A percentile compares a stretch with the other conserved stretches of the same genome.
phyloP scores from a whole-genome alignment of 2,113 vertebrate species.

The Antechinus stuartii region DNA sequence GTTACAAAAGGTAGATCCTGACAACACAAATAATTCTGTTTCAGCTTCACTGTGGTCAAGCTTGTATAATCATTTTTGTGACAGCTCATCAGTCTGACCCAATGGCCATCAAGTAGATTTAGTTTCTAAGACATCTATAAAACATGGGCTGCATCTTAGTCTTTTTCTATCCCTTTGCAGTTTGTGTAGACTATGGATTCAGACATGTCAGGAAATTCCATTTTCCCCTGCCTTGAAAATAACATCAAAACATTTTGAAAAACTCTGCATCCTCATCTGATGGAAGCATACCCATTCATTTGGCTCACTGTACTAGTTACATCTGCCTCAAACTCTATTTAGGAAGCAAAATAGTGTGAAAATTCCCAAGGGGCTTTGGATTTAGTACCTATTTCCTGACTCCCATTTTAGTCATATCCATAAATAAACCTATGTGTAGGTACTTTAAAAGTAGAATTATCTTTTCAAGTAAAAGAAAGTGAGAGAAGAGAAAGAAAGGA shows the following conservation, averaged over 20 bases:
- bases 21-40: neutral
- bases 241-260: neutral
- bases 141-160: neutral
- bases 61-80: neutral
- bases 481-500: too few relatives aligned
- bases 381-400: neutral
- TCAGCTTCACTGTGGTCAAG: neutral
- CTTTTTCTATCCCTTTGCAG: neutral
- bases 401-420: neutral
- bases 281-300: neutral
- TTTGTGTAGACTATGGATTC: neutral
- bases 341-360: neutral
- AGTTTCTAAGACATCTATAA: neutral
- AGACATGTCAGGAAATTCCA: neutral
- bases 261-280: neutral
- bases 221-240: neutral
- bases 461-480: too few relatives aligned
- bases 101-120: neutral
- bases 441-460: too few relatives aligned
- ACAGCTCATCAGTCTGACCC: neutral
- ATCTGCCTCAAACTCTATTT: neutral
- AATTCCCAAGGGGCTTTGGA: neutral
- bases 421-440: neutral
- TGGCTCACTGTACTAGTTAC: neutral
- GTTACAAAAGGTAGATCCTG: neutral